Evolutionary conservation across 2,797 vertebrate genomes (phyloP).

Genomic region (Anas flavirostris): DNA sequence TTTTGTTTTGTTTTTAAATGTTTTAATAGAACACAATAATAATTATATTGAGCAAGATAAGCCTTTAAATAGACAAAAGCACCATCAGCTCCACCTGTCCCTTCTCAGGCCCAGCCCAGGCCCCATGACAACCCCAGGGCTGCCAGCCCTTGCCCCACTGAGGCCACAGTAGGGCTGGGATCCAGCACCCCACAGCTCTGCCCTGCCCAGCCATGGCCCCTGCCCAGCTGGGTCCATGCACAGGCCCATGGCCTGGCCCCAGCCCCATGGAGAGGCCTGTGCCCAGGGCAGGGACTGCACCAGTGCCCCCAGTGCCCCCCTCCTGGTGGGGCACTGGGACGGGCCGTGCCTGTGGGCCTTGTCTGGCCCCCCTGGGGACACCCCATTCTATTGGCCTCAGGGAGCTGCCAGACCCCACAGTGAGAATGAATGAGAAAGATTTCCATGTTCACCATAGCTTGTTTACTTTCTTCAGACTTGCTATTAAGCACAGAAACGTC

Average conservation of each 20-base stretch:
- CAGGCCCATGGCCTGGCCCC: background rate
- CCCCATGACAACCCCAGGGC: rapidly evolving
- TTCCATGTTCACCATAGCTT: background rate
- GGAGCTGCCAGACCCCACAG: background rate
- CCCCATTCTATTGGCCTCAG: too few relatives aligned
- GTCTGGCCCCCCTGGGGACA: rapidly evolving
- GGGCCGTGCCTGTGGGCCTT: rapidly evolving
- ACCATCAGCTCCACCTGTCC: background rate
- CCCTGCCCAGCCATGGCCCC: rapidly evolving
- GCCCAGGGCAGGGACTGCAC: background rate
- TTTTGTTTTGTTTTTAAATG: background rate
- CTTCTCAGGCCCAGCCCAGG: background rate
- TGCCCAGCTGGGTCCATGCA: rapidly evolving
- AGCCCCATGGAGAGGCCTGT: rapidly evolving
- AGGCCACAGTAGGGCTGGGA: rapidly evolving
- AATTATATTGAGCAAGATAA: background rate
- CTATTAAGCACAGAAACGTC: background rate
- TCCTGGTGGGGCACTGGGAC: rapidly evolving
- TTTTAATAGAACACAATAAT: background rate
- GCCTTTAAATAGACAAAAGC: background rate
- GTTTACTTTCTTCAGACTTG: background rate
- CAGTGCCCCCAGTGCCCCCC: rapidly evolving
- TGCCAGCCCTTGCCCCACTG: rapidly evolving
- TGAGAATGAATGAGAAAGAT: background rate
- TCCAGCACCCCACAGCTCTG: background rate